Conservation (phyloP, 2,113 vertebrate species). For the Spea multiplicata region DNA sequence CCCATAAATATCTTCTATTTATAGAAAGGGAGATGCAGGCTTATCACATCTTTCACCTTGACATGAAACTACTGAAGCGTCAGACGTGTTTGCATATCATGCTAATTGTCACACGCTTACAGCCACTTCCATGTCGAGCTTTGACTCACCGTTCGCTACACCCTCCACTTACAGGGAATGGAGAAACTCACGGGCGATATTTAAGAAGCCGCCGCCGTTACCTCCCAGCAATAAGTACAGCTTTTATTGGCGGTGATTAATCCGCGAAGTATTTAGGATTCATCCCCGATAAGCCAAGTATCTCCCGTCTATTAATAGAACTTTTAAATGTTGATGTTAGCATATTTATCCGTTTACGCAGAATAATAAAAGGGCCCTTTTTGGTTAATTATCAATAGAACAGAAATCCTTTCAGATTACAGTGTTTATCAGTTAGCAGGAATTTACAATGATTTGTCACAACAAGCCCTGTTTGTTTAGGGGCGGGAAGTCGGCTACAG, state of each 20-base stretch:
- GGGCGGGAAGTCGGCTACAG: background rate
- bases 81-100: background rate
- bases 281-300: background rate
- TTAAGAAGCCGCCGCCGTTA: background rate
- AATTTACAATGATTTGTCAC: background rate
- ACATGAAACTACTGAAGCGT: background rate
- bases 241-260: background rate
- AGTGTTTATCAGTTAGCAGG: background rate
- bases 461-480: background rate
- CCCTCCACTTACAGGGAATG: background rate
- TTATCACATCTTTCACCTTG: no score
- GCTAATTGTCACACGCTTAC: background rate
- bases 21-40: no score
- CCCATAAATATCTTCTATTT: no score
- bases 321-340: background rate
- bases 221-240: background rate
- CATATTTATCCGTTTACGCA: background rate
- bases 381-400: slow-evolving; percentile 17
- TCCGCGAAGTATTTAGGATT: background rate
- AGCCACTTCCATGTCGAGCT: background rate
- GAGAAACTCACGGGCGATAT: background rate
- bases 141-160: background rate
- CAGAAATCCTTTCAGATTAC: background rate
- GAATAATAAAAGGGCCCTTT: slow-evolving; percentile 1
- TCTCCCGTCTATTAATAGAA: background rate